A percentile compares a stretch with the other conserved stretches of the same genome.
These are phyloP conservation scores for Colletes gigas DNA, from an alignment of 1,140 invertebrate genomes.

Conservation along the genomic window DNA sequence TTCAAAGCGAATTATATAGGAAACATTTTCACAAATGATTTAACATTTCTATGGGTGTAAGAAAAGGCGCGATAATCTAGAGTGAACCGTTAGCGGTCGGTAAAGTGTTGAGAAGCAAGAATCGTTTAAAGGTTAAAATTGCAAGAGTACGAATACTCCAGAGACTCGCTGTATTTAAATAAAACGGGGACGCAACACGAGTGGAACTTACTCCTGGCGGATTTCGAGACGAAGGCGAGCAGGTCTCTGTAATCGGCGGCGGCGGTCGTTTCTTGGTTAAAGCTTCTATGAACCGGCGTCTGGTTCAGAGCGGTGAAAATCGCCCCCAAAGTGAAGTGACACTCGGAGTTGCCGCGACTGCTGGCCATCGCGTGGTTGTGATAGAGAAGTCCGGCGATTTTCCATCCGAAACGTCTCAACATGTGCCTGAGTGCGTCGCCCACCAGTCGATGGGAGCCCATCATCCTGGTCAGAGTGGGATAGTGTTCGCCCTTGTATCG, in stretches of 20 bases:
- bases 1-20: too few relatives aligned
- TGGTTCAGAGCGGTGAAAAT: constrained; percentile 85
- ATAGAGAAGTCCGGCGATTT: constrained; percentile 85
- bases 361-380: constrained; percentile 84
- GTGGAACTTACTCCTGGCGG: constrained; percentile 89
- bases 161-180: too few relatives aligned
- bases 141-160: too few relatives aligned
- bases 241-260: constrained; percentile 84
- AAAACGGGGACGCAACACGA: too few relatives aligned
- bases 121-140: too few relatives aligned
- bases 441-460: constrained; percentile 90
- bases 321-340: constrained; percentile 87
- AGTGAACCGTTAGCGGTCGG: too few relatives aligned
- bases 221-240: constrained; percentile 84
- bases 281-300: constrained; percentile 83
- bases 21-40: too few relatives aligned
- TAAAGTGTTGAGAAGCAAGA: too few relatives aligned
- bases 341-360: constrained; percentile 85
- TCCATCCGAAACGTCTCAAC: constrained; percentile 87
- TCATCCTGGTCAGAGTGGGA: constrained; percentile 91
- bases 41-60: too few relatives aligned
- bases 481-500: constrained; percentile 86
- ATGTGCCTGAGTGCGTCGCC: constrained; percentile 87
- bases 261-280: constrained; percentile 83
- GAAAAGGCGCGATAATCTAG: too few relatives aligned